phyloP scores from a whole-genome alignment of 2,113 vertebrate species.

The Chrysochloris asiatica region DNA sequence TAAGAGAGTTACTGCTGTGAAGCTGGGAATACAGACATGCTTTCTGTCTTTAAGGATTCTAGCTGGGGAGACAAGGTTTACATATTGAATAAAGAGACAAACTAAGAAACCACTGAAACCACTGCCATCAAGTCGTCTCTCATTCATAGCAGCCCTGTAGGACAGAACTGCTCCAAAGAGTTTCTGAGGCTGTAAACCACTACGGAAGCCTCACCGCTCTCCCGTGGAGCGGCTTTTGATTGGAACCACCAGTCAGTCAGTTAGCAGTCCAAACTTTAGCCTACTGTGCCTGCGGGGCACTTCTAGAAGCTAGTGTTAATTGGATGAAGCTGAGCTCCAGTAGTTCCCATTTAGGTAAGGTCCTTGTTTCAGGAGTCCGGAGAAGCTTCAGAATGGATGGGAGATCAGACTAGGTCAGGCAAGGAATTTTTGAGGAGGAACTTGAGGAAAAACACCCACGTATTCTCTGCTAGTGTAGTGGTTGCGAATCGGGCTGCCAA shows the following conservation, averaged over 20 bases:
- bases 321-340: background rate
- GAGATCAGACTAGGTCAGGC: background rate
- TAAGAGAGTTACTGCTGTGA: background rate
- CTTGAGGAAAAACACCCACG: slow-evolving; percentile 32
- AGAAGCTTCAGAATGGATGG: background rate
- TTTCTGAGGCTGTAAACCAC: no score
- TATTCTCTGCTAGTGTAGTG: no score
- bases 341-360: background rate
- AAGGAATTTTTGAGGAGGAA: slow-evolving; percentile 1
- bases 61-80: background rate
- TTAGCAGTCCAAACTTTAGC: no score
- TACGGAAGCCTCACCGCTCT: no score
- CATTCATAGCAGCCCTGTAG: no score
- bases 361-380: background rate
- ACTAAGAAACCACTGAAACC: background rate
- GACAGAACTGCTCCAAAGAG: no score
- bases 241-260: no score
- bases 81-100: background rate
- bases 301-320: no score
- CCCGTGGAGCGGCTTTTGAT: no score
- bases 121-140: no score
- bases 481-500: no score
- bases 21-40: background rate
- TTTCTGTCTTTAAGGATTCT: background rate
- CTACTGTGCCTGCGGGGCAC: no score